Evolutionary conservation across 2,113 vertebrate species (phyloP).

Genomic region (Pogona vitticeps): DNA sequence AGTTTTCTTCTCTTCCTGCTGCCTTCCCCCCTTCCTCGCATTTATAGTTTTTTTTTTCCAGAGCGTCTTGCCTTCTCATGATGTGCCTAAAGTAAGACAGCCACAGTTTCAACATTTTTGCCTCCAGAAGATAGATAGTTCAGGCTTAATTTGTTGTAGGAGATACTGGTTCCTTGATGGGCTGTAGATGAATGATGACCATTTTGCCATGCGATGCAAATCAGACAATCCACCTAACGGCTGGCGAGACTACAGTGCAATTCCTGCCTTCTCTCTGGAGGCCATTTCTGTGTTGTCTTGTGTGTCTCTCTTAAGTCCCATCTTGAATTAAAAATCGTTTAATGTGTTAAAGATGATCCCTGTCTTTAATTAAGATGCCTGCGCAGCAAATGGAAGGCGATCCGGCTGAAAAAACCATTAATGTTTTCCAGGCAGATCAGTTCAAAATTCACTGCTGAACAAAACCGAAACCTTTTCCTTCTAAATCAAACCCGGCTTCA

Average conservation of each 20-base stretch:
- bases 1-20: no score
- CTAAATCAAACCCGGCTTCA: no score
- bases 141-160: no score
- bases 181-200: neutral
- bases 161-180: neutral
- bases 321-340: neutral
- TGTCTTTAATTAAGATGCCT: constrained; percentile 17
- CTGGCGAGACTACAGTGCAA: neutral
- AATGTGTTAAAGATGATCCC: neutral
- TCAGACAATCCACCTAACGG: neutral
- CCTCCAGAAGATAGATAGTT: no score
- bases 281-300: no score
- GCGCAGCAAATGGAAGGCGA: neutral
- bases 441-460: neutral
- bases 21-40: no score
- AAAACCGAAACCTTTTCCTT: neutral
- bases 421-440: neutral
- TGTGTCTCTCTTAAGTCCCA: neutral
- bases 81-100: no score
- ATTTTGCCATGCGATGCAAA: neutral
- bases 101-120: no score
- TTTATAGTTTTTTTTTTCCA: no score
- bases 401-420: neutral
- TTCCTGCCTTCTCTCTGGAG: neutral
- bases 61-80: no score